Percentiles rank a stretch among this genome's conserved stretches.
Conservation (phyloP, 2,113 vertebrate genomes). For the Regulus satrapa region DNA sequence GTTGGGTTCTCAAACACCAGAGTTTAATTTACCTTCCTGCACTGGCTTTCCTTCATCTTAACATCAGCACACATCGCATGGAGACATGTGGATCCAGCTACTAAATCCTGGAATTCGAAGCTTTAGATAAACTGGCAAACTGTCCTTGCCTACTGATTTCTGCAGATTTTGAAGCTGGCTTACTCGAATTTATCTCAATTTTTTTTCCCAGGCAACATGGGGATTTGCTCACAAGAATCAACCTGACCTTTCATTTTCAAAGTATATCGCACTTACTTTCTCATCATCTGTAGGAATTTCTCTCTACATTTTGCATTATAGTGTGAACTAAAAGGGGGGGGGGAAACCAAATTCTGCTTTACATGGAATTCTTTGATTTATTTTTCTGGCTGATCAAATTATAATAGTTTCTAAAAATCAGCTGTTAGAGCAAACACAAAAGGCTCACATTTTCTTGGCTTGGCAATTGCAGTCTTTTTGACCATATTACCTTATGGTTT, state of each 20-base stretch:
- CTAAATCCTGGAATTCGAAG: background rate
- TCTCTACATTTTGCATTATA: slow-evolving; percentile 62
- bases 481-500: background rate
- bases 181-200: background rate
- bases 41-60: background rate
- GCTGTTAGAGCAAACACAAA: background rate
- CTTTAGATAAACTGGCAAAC: background rate
- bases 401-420: background rate
- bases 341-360: background rate
- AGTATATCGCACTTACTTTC: background rate
- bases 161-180: background rate
- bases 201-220: background rate
- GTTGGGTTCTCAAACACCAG: background rate
- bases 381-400: background rate
- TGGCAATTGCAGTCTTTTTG: background rate
- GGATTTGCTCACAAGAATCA: background rate
- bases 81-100: background rate
- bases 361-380: background rate
- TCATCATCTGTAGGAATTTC: background rate
- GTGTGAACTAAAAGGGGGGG: background rate
- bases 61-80: background rate
- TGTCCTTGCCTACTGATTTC: background rate
- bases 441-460: background rate
- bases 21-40: background rate
- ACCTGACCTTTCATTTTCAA: background rate